phyloP scores from a whole-genome alignment of 1,140 invertebrate species.

The Drosophila elegans region DNA sequence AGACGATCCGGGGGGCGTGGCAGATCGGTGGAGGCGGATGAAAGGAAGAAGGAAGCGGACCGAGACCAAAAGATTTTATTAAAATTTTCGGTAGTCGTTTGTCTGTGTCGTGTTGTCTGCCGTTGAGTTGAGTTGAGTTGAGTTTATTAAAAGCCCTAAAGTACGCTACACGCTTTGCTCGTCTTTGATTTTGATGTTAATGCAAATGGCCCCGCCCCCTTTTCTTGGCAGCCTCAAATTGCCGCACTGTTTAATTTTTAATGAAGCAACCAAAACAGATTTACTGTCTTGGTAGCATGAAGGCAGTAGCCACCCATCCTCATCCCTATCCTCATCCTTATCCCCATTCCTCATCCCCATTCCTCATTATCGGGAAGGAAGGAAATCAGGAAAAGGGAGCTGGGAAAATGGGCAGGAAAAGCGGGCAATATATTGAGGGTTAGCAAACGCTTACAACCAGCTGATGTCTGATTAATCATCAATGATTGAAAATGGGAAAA shows the following conservation, averaged over 20 bases:
- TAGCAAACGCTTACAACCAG: conserved; percentile 44
- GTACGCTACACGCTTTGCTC: conserved; percentile 24
- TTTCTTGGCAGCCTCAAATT: conserved; percentile 36
- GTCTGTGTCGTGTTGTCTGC: conserved; percentile 39
- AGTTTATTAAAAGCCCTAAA: conserved; percentile 68
- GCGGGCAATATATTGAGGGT: too few species aligned
- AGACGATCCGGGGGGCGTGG: conserved; percentile 37
- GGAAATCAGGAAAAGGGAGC: neutral
- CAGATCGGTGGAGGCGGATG: neutral
- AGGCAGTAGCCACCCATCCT: conserved; percentile 1
- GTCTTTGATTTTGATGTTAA: conserved; percentile 77
- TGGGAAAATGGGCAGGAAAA: too few species aligned
- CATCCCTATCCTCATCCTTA: conserved; percentile 20
- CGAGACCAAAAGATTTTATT: conserved; percentile 41
- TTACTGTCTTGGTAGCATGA: conserved; percentile 58
- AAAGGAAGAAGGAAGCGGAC: neutral
- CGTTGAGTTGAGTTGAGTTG: conserved; percentile 8
- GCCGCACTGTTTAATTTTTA: conserved; percentile 69
- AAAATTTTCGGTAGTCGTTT: conserved; percentile 60
- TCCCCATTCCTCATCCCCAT: conserved; percentile 14
- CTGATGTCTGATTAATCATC: conserved; percentile 75
- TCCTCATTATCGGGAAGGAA: conserved; percentile 18
- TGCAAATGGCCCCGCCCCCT: conserved; percentile 56
- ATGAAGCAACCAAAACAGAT: conserved; percentile 73
- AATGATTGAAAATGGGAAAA: conserved; percentile 69